Conservation (phyloP, 30 jellyfish, hydroid and myxozoan genomes). For the Catostylus mosaicus region DNA sequence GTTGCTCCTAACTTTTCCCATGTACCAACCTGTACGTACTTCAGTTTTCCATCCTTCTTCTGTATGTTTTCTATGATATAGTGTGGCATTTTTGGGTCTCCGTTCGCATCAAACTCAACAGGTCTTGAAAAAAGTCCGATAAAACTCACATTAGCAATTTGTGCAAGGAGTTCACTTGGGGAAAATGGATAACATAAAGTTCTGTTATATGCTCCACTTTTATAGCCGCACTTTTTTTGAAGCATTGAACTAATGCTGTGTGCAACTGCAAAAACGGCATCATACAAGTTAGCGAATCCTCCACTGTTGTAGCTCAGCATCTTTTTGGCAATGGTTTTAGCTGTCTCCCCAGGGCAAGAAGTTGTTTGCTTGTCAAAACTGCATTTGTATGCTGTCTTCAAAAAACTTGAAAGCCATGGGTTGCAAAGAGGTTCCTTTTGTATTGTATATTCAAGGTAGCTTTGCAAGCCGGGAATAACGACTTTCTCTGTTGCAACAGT, state of each 20-base stretch:
- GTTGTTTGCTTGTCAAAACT: not conserved
- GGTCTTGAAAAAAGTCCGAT: slow-evolving; percentile 45
- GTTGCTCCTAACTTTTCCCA: slow-evolving; percentile 50
- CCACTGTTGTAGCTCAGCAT: slow-evolving; percentile 65
- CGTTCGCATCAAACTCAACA: slow-evolving; percentile 65
- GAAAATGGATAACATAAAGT: slow-evolving; percentile 44
- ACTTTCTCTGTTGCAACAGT: slow-evolving; percentile 72
- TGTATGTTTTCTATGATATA: slow-evolving; percentile 83
- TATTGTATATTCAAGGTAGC: slow-evolving; percentile 46
- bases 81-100: slow-evolving; percentile 69
- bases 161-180: slow-evolving; percentile 42
- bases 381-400: slow-evolving; percentile 57
- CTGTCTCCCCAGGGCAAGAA: slow-evolving; percentile 48
- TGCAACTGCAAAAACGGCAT: slow-evolving; percentile 79
- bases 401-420: slow-evolving; percentile 78
- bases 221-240: slow-evolving; percentile 39
- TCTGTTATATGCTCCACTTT: slow-evolving; percentile 14
- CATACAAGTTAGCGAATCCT: slow-evolving; percentile 61
- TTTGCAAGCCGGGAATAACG: slow-evolving; percentile 53
- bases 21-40: slow-evolving; percentile 59
- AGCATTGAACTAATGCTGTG: slow-evolving; percentile 55
- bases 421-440: slow-evolving; percentile 51
- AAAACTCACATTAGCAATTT: slow-evolving; percentile 60
- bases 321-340: slow-evolving; percentile 33
- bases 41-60: slow-evolving; percentile 30